These are phyloP conservation scores for Sternotherus odoratus DNA, from an alignment of 2,797 vertebrate species.

Conservation along the genomic window DNA sequence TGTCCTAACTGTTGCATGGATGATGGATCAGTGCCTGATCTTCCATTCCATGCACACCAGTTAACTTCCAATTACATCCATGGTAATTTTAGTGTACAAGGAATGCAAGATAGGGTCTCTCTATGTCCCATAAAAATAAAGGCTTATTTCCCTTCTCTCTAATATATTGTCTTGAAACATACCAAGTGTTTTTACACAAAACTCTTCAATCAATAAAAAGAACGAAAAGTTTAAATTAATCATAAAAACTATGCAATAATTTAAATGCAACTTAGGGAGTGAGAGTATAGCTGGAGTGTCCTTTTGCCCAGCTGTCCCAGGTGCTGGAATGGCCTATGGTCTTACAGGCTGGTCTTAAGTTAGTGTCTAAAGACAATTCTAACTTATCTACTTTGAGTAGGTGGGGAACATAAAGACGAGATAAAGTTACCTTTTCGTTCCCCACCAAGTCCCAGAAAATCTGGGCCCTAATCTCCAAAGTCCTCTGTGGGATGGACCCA, in stretches of 20 bases:
- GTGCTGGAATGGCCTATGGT: neutral
- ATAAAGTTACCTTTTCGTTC: neutral
- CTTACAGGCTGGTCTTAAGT: neutral
- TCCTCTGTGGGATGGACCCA: neutral
- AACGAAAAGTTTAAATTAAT: accelerated
- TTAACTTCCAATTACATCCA: neutral
- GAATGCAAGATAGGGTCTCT: neutral
- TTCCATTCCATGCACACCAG: neutral
- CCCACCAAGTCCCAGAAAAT: neutral
- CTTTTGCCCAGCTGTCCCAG: neutral
- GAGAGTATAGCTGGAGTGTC: neutral
- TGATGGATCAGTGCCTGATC: neutral
- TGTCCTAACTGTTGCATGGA: accelerated
- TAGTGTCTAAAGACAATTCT: neutral
- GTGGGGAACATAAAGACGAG: neutral
- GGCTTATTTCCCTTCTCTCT: neutral
- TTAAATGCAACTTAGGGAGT: neutral
- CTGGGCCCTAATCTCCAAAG: neutral
- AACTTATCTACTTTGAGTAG: neutral
- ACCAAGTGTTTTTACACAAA: neutral
- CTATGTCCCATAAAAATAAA: neutral
- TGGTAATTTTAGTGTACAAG: neutral
- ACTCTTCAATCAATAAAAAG: neutral
- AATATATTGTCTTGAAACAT: neutral
- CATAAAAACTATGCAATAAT: neutral